Evolutionary conservation across 2,888 invertebrate species (phyloP).

Genomic region (Epirrhoe tristata): DNA sequence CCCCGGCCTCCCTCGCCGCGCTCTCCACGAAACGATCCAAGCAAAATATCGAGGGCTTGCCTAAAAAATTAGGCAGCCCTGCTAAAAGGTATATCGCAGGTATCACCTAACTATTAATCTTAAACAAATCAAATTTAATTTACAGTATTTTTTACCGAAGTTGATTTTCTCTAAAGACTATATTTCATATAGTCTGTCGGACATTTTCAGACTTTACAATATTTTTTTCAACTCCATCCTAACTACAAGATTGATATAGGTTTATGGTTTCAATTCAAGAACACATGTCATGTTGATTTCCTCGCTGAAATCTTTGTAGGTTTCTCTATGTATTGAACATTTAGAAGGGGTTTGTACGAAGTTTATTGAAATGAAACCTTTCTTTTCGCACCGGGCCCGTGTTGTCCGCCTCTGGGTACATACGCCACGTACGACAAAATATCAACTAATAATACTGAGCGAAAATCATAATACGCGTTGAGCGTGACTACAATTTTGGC

Average conservation of each 20-base stretch:
- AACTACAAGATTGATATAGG: conserved; percentile 75
- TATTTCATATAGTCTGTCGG: conserved; percentile 76
- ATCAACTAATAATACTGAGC: conserved; percentile 78
- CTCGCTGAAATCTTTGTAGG: conserved; percentile 71
- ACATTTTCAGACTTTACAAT: conserved; percentile 77
- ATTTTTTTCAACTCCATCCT: conserved; percentile 74
- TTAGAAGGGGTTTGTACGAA: conserved; percentile 50
- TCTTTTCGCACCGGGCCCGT: conserved; percentile 70
- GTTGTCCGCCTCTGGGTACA: conserved; percentile 57
- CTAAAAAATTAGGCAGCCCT: conserved; percentile 64
- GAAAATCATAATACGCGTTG: conserved; percentile 76
- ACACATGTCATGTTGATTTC: conserved; percentile 75
- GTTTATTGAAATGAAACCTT: conserved; percentile 52
- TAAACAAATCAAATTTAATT: conserved; percentile 73
- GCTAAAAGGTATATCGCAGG: conserved; percentile 63
- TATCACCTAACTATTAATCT: conserved; percentile 76
- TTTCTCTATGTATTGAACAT: conserved; percentile 56
- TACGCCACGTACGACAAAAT: conserved; percentile 61
- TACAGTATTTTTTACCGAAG: conserved; percentile 75
- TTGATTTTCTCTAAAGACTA: conserved; percentile 70
- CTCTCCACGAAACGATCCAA: conserved; percentile 56
- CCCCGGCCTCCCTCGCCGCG: conserved; percentile 13
- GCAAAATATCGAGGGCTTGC: conserved; percentile 64
- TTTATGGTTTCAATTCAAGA: conserved; percentile 57
- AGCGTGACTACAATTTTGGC: conserved; percentile 80